Evolutionary conservation across 2,888 invertebrate genomes (phyloP).

Genomic region (Orthosia incerta): DNA sequence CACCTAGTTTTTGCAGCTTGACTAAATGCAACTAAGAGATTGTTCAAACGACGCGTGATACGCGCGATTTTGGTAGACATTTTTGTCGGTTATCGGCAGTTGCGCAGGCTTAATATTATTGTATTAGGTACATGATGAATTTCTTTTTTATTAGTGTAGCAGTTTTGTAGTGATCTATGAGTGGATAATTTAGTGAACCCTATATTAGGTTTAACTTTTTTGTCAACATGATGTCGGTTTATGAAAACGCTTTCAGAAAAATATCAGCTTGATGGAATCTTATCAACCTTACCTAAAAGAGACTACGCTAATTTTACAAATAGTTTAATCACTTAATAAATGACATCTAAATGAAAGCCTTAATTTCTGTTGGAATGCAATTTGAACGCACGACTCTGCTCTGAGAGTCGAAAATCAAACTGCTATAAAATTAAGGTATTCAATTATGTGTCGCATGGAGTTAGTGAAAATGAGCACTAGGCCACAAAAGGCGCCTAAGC

Average conservation of each 20-base stretch:
- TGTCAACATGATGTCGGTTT: not conserved
- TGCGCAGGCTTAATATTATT: not conserved
- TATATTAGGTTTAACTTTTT: not conserved
- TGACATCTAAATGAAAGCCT: too few species aligned
- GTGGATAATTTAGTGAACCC: not conserved
- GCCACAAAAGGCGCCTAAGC: not conserved
- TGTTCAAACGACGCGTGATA: conserved; percentile 12
- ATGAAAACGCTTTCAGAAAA: not conserved
- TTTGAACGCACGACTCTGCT: too few species aligned
- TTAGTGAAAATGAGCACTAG: not conserved
- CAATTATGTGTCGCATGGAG: not conserved
- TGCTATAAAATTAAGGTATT: not conserved
- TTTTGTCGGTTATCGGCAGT: not conserved
- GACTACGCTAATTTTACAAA: too few species aligned
- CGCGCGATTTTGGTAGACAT: not conserved
- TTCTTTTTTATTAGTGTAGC: not conserved
- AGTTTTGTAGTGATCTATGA: not conserved
- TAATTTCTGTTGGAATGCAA: too few species aligned
- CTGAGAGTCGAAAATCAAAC: too few species aligned
- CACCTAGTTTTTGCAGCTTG: conserved; percentile 40
- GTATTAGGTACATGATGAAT: not conserved
- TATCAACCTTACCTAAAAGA: too few species aligned
- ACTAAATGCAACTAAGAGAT: conserved; percentile 38
- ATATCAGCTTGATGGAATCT: too few species aligned
- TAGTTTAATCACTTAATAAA: too few species aligned